Percentiles rank a stretch among this genome's conserved stretches.
Conservation (phyloP, 1,140 invertebrate species). For the Coboldia fuscipes region DNA sequence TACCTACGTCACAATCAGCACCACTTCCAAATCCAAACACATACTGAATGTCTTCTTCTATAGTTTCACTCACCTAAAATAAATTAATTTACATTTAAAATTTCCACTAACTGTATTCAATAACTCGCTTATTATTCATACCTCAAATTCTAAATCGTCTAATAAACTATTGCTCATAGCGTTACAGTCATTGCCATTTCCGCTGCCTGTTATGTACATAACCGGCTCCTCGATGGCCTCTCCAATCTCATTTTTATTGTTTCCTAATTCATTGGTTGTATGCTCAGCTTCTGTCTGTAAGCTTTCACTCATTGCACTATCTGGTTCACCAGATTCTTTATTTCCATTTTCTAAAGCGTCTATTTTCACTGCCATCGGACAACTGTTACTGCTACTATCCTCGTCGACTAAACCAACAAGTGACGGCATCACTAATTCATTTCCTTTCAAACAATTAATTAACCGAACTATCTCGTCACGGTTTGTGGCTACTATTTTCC, state of each 20-base stretch:
- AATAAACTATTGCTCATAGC: conserved; percentile 22
- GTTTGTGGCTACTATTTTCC: conserved; percentile 78
- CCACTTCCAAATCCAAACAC: conserved; percentile 50
- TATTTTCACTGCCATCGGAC: conserved; percentile 4
- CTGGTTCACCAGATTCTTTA: conserved; percentile 6
- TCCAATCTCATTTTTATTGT: conserved; percentile 22
- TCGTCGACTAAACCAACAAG: conserved; percentile 34
- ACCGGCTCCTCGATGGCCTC: conserved; percentile 52
- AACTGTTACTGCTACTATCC: conserved; percentile 33
- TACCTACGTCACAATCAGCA: conserved; percentile 44
- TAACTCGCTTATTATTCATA: conserved; percentile 6
- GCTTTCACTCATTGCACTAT: not conserved
- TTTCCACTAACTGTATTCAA: not conserved
- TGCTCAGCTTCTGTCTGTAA: not conserved
- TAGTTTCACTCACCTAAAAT: conserved; percentile 30
- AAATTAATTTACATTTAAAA: not conserved
- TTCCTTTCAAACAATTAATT: conserved; percentile 44
- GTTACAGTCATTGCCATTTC: conserved; percentile 47
- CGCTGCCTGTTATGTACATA: conserved; percentile 48
- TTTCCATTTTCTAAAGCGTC: conserved; percentile 7
- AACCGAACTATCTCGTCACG: conserved; percentile 50
- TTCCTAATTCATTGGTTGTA: not conserved
- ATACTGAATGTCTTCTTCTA: conserved; percentile 47
- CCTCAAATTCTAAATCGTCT: not conserved
- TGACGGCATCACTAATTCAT: conserved; percentile 32